Evolutionary conservation across 2,888 invertebrate species (phyloP).

Genomic region (Mantis religiosa): DNA sequence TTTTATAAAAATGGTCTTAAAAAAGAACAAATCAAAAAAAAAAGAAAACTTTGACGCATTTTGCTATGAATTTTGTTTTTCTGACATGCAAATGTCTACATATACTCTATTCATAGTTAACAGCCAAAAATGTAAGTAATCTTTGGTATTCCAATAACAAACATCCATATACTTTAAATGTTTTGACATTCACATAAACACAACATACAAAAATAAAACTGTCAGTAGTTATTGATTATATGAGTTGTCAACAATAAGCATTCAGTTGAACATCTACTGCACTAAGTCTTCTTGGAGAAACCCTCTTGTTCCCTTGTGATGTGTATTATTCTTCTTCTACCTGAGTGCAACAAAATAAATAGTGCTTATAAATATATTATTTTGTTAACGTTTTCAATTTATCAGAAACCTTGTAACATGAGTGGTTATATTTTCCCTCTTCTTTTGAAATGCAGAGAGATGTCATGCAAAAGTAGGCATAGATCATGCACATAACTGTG

Average conservation of each 20-base stretch:
- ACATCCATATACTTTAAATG: background rate
- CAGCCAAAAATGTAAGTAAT: constrained; percentile 14
- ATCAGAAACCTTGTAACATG: background rate
- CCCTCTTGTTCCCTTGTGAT: background rate
- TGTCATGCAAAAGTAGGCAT: background rate
- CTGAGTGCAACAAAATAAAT: constrained; percentile 17
- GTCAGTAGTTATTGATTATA: background rate
- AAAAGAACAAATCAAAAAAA: background rate
- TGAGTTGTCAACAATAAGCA: background rate
- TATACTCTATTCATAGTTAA: background rate
- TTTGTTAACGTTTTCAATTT: background rate
- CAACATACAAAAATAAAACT: background rate
- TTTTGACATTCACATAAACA: background rate
- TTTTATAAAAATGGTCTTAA: background rate
- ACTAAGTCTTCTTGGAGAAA: background rate
- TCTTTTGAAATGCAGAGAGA: background rate
- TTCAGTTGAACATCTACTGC: background rate
- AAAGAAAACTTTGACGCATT: background rate
- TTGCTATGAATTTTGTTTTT: background rate
- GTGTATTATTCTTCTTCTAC: constrained; percentile 20
- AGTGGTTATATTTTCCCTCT: background rate
- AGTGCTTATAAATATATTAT: background rate
- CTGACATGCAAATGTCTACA: background rate
- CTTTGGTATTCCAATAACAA: constrained; percentile 16
- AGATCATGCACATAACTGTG: background rate